Evolutionary conservation across 2,113 vertebrate genomes (phyloP), one percentile per base, ranked within the genome.

Genomic region (Triplophysa dalaica): DNA sequence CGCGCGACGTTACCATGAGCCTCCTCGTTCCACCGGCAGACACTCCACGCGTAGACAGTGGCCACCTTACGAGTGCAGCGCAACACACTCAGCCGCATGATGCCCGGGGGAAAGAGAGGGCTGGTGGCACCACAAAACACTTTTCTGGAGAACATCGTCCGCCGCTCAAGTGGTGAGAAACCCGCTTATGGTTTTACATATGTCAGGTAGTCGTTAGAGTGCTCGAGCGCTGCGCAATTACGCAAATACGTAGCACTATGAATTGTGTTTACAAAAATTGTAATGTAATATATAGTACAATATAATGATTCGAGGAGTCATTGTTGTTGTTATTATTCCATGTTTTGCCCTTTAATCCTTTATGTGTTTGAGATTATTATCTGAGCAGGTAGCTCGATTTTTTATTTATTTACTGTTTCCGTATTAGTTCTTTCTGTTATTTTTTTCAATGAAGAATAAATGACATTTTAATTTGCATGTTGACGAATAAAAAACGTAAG

Each of bases 71-170:
- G 87, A 89, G 89, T 88, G 85, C 86, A 84, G 81, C 86, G 83
- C 60, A 89, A 81, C 11, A 41, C 22, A 79, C 80, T 76, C 87
- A 85, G 89, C 84, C 90, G 61, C 88, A 98, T 93, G 93, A 98
- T 98, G 97, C 96, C 96, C 94, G 96, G 97, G 90, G 96, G 96
- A 93, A 98, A 98, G 93, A 92, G 96, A 93, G 97, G 97, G 92
- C 92, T 97, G 88, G 97, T 98, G 94, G 96, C 97, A 90, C 96
- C 96, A 88, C 96, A 98, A 94, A 98, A 98, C 92, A 98, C 97
- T 77, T 98, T 98, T 83, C 87, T 98, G 95, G 96, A 98, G 91
- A 98, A 97, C 90, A 97, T 98, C 85, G 97, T 98, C 91, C 90
- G 96, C 83, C 93, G 96, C 79, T 98, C 97, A 38, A 98, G 95